Evolutionary conservation across 2,888 invertebrate genomes (phyloP).

Genomic region (Tetranychus piercei): DNA sequence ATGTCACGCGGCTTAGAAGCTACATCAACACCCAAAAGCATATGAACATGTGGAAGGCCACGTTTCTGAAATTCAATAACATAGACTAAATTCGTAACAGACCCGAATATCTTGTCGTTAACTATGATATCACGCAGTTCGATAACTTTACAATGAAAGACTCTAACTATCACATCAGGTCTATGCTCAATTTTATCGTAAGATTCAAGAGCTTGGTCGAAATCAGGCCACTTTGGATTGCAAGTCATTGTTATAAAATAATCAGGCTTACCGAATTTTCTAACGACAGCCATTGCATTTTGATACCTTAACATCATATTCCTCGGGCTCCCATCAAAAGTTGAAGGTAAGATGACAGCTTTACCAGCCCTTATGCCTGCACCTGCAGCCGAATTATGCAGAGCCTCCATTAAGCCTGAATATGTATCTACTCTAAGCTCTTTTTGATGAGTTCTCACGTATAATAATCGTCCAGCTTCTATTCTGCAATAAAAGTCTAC

Average conservation of each 20-base stretch:
- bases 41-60: slow-evolving; percentile 22
- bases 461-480: slow-evolving; percentile 29
- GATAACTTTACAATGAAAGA: slow-evolving; percentile 28
- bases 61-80: slow-evolving; percentile 29
- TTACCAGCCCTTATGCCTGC: slow-evolving; percentile 38
- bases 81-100: slow-evolving; percentile 21
- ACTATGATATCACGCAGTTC: slow-evolving; percentile 17
- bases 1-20: slow-evolving; percentile 23
- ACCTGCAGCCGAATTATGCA: slow-evolving; percentile 29
- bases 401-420: slow-evolving; percentile 26
- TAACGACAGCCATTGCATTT: slow-evolving; percentile 35
- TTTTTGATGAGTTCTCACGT: slow-evolving; percentile 28
- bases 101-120: slow-evolving; percentile 26
- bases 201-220: slow-evolving; percentile 29
- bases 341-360: slow-evolving; percentile 12
- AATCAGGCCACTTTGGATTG: slow-evolving; percentile 35
- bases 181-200: slow-evolving; percentile 28
- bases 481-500: slow-evolving; percentile 29
- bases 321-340: slow-evolving; percentile 30
- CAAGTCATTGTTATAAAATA: slow-evolving; percentile 35
- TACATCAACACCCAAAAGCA: not conserved
- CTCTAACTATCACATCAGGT: slow-evolving; percentile 32
- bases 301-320: slow-evolving; percentile 31
- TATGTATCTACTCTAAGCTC: slow-evolving; percentile 28
- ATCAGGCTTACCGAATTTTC: slow-evolving; percentile 33